Evolutionary conservation across 2,113 vertebrate species (phyloP).

Genomic region (Cromileptes altivelis): DNA sequence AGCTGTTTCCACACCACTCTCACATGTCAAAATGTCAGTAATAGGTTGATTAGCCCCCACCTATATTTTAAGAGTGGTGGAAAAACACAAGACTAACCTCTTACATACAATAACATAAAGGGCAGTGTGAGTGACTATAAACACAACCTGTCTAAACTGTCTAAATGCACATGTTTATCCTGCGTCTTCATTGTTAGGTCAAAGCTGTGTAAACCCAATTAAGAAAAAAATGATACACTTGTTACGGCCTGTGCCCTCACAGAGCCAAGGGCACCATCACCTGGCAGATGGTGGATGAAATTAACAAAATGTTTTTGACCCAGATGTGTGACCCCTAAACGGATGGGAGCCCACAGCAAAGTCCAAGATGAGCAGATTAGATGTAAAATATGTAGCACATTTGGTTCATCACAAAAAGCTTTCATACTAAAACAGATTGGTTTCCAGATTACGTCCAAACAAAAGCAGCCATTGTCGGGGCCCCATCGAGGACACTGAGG

Average conservation of each 20-base stretch:
- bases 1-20: conserved; percentile 81
- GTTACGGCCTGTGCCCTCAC: background rate
- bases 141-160: conserved; percentile 44
- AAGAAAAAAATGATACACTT: background rate
- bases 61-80: conserved; percentile 66
- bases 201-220: conserved; percentile 9
- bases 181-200: conserved; percentile 9
- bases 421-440: conserved; percentile 41
- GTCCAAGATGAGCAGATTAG: conserved; percentile 13
- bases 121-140: conserved; percentile 33
- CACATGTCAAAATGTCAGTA: conserved; percentile 71
- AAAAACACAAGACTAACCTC: conserved; percentile 57
- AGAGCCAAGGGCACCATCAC: conserved; percentile 1
- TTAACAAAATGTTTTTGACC: background rate
- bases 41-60: conserved; percentile 65
- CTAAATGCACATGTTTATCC: conserved; percentile 41
- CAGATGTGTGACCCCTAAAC: background rate
- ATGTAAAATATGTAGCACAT: conserved; percentile 14
- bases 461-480: conserved; percentile 35
- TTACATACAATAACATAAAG: conserved; percentile 48
- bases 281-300: conserved; percentile 9
- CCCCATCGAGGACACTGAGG: conserved; percentile 10
- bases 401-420: conserved; percentile 23
- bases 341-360: conserved; percentile 5
- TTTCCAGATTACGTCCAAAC: conserved; percentile 49